phyloP scores from a whole-genome alignment of 2,797 vertebrate species.

The Chloroceryle inda region DNA sequence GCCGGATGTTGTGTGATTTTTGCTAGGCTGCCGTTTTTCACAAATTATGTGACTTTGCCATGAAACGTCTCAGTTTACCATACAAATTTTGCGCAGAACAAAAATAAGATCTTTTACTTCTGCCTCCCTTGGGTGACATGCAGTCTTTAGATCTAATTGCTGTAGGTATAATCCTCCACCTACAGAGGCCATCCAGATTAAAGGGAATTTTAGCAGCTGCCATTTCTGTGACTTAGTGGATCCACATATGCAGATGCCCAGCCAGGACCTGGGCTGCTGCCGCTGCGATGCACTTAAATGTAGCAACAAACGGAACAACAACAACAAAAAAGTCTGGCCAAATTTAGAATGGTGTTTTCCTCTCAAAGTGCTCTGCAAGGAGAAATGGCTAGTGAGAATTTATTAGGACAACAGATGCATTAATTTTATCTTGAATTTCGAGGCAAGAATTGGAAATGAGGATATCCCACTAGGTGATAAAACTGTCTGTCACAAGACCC shows the following conservation, averaged over 20 bases:
- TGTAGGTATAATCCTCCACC: constrained; percentile 31
- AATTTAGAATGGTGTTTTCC: constrained; percentile 72
- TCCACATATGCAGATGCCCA: constrained; percentile 28
- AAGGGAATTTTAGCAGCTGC: constrained; percentile 47
- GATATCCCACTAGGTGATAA: constrained; percentile 80
- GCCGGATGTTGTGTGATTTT: constrained; percentile 73
- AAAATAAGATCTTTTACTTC: constrained; percentile 72
- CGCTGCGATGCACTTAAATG: constrained; percentile 29
- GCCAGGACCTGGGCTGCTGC: constrained; percentile 36
- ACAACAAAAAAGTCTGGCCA: constrained; percentile 30
- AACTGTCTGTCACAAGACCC: constrained; percentile 79
- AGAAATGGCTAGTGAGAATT: constrained; percentile 74
- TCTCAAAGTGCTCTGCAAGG: constrained; percentile 63
- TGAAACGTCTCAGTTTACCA: constrained; percentile 75
- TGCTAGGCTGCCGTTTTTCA: constrained; percentile 68
- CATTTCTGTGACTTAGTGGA: constrained; percentile 34
- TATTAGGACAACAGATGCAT: constrained; percentile 75
- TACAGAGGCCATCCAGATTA: constrained; percentile 61
- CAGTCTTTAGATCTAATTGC: constrained; percentile 60
- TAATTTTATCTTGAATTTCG: constrained; percentile 76
- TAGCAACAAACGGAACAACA: constrained; percentile 34
- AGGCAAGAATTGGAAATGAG: constrained; percentile 77
- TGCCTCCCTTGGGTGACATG: constrained; percentile 16
- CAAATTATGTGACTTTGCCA: constrained; percentile 70
- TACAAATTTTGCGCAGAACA: constrained; percentile 67